These are phyloP conservation scores for Tachyglossus aculeatus DNA, from an alignment of 2,797 vertebrate genomes.

Conservation along the genomic window DNA sequence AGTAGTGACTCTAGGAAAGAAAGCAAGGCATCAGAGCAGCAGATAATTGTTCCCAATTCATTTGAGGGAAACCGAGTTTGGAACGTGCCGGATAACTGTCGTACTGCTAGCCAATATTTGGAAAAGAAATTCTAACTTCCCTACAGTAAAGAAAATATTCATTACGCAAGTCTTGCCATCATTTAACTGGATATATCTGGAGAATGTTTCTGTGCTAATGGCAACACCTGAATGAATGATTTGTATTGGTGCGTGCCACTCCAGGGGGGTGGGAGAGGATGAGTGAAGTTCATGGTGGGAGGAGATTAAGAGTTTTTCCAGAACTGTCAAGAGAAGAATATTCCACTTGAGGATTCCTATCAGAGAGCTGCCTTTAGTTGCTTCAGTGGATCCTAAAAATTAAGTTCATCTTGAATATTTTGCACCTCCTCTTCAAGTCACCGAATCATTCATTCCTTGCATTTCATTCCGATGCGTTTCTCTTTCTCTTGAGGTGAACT, in stretches of 20 bases:
- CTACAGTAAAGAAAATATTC: slow-evolving; percentile 10
- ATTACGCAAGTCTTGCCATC: slow-evolving; percentile 22
- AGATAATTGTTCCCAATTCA: too few relatives aligned
- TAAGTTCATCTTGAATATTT: slow-evolving; percentile 3
- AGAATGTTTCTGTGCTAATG: neutral
- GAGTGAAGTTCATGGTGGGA: slow-evolving; percentile 41
- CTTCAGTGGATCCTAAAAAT: neutral
- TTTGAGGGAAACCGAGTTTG: too few relatives aligned
- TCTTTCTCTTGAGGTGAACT: too few relatives aligned
- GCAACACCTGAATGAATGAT: neutral
- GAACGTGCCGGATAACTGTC: too few relatives aligned
- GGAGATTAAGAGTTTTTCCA: too few relatives aligned
- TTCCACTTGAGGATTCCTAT: neutral
- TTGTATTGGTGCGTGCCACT: slow-evolving; percentile 11
- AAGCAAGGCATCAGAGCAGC: too few relatives aligned
- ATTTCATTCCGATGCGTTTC: too few relatives aligned
- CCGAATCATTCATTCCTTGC: slow-evolving; percentile 7
- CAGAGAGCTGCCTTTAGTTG: neutral
- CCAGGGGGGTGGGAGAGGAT: neutral
- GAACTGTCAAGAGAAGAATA: neutral
- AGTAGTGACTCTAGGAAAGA: too few relatives aligned
- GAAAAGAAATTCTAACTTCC: neutral
- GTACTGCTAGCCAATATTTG: too few relatives aligned
- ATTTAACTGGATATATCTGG: slow-evolving; percentile 8
- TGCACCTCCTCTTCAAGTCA: slow-evolving; percentile 18